Evolutionary conservation across 2,888 invertebrate species (phyloP).

Genomic region (Volucella zonaria): DNA sequence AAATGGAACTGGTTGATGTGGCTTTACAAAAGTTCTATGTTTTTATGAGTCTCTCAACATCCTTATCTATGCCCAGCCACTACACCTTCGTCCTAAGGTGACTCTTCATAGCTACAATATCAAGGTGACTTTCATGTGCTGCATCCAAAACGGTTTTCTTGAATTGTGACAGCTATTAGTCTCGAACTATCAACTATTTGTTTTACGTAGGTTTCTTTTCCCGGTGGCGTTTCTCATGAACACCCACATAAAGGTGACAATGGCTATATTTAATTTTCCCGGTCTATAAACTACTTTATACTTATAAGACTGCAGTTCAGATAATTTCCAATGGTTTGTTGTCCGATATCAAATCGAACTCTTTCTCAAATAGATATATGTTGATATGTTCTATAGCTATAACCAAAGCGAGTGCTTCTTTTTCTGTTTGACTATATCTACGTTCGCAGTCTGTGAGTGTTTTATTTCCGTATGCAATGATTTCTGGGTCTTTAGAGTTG

Average conservation of each 20-base stretch:
- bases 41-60: conserved; percentile 73
- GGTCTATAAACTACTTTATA: conserved; percentile 73
- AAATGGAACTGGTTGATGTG: conserved; percentile 34
- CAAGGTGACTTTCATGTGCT: conserved; percentile 79
- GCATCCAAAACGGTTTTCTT: conserved; percentile 70
- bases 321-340: conserved; percentile 78
- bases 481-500: conserved; percentile 75
- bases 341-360: conserved; percentile 78
- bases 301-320: conserved; percentile 74
- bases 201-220: conserved; percentile 20
- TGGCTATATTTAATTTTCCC: conserved; percentile 76
- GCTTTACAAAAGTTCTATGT: conserved; percentile 52
- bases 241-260: conserved; percentile 70
- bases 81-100: conserved; percentile 74
- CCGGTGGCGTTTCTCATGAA: conserved; percentile 8
- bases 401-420: too few relatives aligned
- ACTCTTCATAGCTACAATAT: conserved; percentile 78
- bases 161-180: conserved; percentile 23
- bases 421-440: too few relatives aligned
- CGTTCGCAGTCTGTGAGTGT: too few relatives aligned
- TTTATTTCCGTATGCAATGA: conserved; percentile 77
- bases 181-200: conserved; percentile 35
- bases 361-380: conserved; percentile 79
- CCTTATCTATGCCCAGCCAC: conserved; percentile 79
- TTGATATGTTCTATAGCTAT: conserved; percentile 76